Base-by-base conservation (phyloP, 2,113 vertebrate genomes). In the Neogobius melanostomus region DNA sequence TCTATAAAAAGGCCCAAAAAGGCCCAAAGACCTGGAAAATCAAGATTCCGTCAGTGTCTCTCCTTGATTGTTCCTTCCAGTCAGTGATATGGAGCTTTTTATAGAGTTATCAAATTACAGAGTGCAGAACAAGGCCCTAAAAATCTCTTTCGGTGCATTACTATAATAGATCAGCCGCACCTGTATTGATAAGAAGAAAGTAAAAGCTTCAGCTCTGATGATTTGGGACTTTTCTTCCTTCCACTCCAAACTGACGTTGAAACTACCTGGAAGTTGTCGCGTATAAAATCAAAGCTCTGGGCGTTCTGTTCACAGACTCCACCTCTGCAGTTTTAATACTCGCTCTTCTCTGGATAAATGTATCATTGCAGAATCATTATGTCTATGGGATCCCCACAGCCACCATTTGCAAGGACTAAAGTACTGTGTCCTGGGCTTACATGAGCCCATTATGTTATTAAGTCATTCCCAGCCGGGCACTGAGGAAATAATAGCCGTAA, bases 361-460 rank as follows among this genome's bases (percentile, higher is more conserved):
- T 82, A 80, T 87, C 81, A 89, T 89, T 87, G 88, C 74, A 73
- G 80, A 78, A 81, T 85, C 77, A 89, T 89, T 91, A 86, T 76
- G 78, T 69, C 76, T 82, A 71, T 72, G 67, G 72, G 77, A 84
- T 84, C 85, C 84, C 66, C 69, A 66, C 53, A 80, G 80, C 81
- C 52, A 84, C 83, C 86, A 88, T 87, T 88, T 80, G 82, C 77
- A 77, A 70, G 60, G 83, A 88, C 87, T 90, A 85, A 77, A 86
- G 73, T 82, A 80, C 84, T 81, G 82, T 86, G 87, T 88, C 85
- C 77, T 75, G 79, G 68, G 75, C 88, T 88, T 91, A 87, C 80
- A 79, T 82, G 87, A 77, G 80, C 80, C 82, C 87, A 92, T 92
- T 92, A 92, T 90, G 82, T 89, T 87, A 92, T 92, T 91, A 92